A percentile compares a stretch with the other conserved stretches of the same genome.
Evolutionary conservation across 2,797 vertebrate species (phyloP).

Genomic region (Dipus sagitta): DNA sequence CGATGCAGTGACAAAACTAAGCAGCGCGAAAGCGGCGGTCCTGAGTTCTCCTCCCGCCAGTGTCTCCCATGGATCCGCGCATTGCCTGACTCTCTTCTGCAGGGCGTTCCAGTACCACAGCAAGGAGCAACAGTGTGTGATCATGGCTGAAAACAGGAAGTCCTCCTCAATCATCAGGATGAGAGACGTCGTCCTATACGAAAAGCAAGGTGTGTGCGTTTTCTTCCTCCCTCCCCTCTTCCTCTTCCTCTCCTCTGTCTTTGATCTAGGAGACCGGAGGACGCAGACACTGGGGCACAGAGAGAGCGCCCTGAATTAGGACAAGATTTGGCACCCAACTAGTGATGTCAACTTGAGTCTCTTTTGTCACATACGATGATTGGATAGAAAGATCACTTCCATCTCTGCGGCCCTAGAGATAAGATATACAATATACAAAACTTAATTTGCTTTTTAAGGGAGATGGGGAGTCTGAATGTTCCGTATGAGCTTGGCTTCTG

Average conservation of each 20-base stretch:
- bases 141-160: slow-evolving; percentile 91
- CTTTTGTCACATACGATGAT: neutral
- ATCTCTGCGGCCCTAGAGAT: neutral
- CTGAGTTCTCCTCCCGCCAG: neutral
- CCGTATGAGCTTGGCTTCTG: neutral
- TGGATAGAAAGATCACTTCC: neutral
- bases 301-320: neutral
- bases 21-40: rapidly evolving
- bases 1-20: rapidly evolving
- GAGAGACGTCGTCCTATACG: slow-evolving; percentile 90
- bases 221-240: neutral
- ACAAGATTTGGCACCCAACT: neutral
- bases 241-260: neutral
- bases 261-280: neutral
- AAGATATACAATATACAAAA: neutral
- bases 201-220: slow-evolving; percentile 91
- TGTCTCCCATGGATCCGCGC: neutral
- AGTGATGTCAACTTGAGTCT: neutral
- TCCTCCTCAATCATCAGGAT: slow-evolving; percentile 88
- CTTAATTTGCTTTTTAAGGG: neutral
- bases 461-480: neutral
- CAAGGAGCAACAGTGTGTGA: slow-evolving; percentile 94
- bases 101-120: slow-evolving; percentile 94
- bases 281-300: rapidly evolving
- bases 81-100: slow-evolving; percentile 45